Conservation (phyloP, 2,113 vertebrate genomes). For the Columba livia region DNA sequence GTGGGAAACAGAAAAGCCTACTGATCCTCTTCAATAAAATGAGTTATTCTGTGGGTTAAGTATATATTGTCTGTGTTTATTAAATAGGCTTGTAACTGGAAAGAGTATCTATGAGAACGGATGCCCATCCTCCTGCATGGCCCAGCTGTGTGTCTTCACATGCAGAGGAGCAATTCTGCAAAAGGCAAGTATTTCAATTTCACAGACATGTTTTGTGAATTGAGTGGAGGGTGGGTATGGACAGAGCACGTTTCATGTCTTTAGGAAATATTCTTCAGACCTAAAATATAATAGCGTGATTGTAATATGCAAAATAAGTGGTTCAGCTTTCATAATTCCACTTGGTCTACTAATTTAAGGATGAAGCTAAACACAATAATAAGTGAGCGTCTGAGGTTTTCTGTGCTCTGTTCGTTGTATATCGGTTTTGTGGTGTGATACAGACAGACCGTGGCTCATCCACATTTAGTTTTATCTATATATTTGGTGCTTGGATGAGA, state of each 20-base stretch:
- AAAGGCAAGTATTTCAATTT: background rate
- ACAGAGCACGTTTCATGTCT: background rate
- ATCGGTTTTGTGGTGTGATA: background rate
- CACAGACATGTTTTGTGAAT: accelerated
- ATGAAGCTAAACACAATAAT: background rate
- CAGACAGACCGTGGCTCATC: background rate
- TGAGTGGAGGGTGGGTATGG: background rate
- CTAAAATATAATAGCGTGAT: accelerated
- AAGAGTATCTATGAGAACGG: background rate
- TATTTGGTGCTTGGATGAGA: background rate
- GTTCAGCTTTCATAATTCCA: too few relatives aligned
- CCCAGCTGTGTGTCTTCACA: background rate
- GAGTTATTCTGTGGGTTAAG: background rate
- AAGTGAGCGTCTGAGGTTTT: background rate
- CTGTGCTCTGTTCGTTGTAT: background rate
- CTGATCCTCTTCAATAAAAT: background rate
- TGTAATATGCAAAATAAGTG: background rate
- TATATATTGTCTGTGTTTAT: accelerated
- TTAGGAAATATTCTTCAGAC: background rate
- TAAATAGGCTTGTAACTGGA: background rate
- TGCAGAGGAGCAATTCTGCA: background rate
- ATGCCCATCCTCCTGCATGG: background rate
- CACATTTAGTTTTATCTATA: accelerated
- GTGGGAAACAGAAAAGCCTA: background rate
- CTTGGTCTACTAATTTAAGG: background rate